Evolutionary conservation across 1,140 invertebrate species (phyloP).

Genomic region (Acromyrmex heyeri): DNA sequence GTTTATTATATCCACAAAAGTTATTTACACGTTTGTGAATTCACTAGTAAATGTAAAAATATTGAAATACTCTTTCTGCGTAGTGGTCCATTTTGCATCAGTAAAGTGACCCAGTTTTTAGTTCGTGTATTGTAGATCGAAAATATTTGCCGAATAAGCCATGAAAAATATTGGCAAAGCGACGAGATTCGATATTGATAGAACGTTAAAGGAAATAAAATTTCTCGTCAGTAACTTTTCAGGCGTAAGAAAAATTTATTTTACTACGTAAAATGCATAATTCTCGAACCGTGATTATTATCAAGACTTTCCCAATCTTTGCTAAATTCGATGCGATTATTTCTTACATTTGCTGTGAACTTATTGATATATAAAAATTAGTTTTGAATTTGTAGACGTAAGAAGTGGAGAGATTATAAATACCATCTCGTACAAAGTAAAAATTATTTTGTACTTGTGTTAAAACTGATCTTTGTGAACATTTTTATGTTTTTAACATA

Average conservation of each 20-base stretch:
- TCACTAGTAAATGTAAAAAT: neutral
- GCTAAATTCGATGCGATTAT: neutral
- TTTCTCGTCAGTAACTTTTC: slow-evolving; percentile 33
- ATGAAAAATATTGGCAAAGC: slow-evolving; percentile 48
- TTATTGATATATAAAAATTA: too few species aligned
- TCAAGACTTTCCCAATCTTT: neutral
- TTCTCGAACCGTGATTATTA: slow-evolving; percentile 5
- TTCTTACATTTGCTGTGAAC: neutral
- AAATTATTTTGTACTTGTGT: too few species aligned
- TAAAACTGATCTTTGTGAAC: too few species aligned
- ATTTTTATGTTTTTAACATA: too few species aligned
- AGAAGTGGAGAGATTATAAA: too few species aligned
- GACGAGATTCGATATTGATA: slow-evolving; percentile 33
- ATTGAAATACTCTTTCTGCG: neutral
- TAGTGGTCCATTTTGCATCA: slow-evolving; percentile 33
- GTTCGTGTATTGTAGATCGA: slow-evolving; percentile 31
- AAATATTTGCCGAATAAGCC: slow-evolving; percentile 50
- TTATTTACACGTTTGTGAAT: neutral
- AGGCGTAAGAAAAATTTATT: slow-evolving; percentile 20
- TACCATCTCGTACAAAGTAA: too few species aligned
- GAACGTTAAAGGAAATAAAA: slow-evolving; percentile 41
- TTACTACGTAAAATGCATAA: neutral
- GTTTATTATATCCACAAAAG: neutral
- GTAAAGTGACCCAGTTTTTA: slow-evolving; percentile 40
- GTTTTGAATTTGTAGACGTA: too few species aligned